Evolutionary conservation across 1,140 invertebrate species (phyloP).

Genomic region (Ganaspis sp.): DNA sequence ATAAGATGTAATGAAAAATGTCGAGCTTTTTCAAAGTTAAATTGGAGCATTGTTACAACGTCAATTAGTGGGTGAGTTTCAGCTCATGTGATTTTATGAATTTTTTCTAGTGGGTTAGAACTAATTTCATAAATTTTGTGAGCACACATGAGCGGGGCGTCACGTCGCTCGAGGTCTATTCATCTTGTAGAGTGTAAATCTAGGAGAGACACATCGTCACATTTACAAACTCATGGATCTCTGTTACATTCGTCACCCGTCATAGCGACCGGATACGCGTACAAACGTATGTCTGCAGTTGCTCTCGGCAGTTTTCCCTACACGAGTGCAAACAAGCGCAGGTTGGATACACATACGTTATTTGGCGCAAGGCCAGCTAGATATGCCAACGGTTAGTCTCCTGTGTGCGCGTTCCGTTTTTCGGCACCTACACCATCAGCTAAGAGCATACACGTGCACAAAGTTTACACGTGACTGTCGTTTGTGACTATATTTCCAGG

Average conservation of each 20-base stretch:
- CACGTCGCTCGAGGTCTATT: slow-evolving; percentile 7
- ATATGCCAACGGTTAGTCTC: slow-evolving; percentile 41
- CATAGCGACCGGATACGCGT: slow-evolving; percentile 42
- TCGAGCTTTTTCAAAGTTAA: no score
- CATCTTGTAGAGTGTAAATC: slow-evolving; percentile 22
- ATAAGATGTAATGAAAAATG: no score
- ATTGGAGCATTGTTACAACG: no score
- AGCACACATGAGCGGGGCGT: not conserved
- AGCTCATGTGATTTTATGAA: not conserved
- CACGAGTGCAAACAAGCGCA: slow-evolving; percentile 59
- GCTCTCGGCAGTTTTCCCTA: slow-evolving; percentile 53
- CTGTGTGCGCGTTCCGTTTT: slow-evolving; percentile 52
- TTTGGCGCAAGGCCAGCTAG: slow-evolving; percentile 62
- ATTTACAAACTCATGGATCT: slow-evolving; percentile 45
- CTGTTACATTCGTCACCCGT: slow-evolving; percentile 47
- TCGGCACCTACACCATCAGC: slow-evolving; percentile 43
- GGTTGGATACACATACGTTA: slow-evolving; percentile 60
- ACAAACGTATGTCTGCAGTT: slow-evolving; percentile 34
- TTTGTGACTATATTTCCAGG: slow-evolving; percentile 22
- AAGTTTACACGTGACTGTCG: slow-evolving; percentile 21
- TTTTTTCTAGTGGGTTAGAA: not conserved
- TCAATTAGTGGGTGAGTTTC: no score
- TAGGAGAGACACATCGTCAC: slow-evolving; percentile 24
- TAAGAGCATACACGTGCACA: slow-evolving; percentile 46
- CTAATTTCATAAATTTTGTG: slow-evolving; percentile 1